Base-by-base conservation (phyloP, 2,888 invertebrate species). In the Coelogynopora nodosa region DNA sequence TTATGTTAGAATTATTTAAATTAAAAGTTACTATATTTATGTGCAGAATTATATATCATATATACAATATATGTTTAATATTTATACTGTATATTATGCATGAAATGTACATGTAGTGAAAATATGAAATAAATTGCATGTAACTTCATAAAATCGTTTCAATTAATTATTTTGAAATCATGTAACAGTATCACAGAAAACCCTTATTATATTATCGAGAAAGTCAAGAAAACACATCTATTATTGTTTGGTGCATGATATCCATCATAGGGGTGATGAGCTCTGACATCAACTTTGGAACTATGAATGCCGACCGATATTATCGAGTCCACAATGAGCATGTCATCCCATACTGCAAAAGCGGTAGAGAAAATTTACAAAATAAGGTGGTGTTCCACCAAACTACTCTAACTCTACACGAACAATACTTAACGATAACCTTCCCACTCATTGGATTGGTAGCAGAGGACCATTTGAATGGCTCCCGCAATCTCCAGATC, bases 281-380 rank as follows among this genome's bases (percentile, higher is more conserved):
- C 23, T 74, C 27, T 74, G 74, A 74, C 74, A 74, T 74, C 74
- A 74, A 74, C 74, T 74, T 23, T 74, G 27, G 18, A 74, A 74
- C 27, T 74, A 74, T 74, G 74, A 74, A 74, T 74, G 74, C 10
- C 23, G 18, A 74, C 23, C 23, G 23, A 74, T 74, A 74, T 74
- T 74, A 26, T 74, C 18, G 27, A 74, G 5, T 74, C 23, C 74
- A 2, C 18, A 23, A 26, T 74, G 23, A 74, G 23, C 27, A 74
- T 74, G 74, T 74, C 23, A 74, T 74, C 74, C 27, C 74, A 23
- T 74, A 23, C 23, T 74, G 27, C 5, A 74, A 74, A 26, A 2
- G 27, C 74, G 18, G 23, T 23, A 74, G 74, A 74, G 74, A 74
- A 13, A 74, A 5, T 23, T n/a, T 23, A n/a, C 23, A 74, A 2